Evolutionary conservation across 2,888 invertebrate genomes (phyloP), one percentile per base, ranked within the genome.

Genomic region (Portevinia maculata): DNA sequence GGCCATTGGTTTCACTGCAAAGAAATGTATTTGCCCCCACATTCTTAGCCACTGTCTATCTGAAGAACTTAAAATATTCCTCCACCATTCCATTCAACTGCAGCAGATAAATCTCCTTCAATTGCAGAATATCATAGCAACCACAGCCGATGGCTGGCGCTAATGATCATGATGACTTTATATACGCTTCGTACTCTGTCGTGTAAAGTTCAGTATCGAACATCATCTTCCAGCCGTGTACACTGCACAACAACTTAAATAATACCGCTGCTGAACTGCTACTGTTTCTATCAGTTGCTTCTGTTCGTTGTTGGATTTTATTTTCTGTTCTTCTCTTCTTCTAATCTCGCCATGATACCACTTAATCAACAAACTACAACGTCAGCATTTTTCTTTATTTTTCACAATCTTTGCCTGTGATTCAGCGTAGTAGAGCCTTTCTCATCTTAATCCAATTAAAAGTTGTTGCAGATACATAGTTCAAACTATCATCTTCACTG

Each of bases 101-200:
- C 34, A 13, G 46, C 37, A 62, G 74, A 74, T 79, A 74, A 79
- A 79, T 79, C 67, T 79, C 32, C 41, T 55, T 34, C 62, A 67
- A 48, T 73, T 71, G 46, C 8, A 57, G 65, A 74, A 79, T 69
- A 67, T 75, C 74, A 75, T 69, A 62, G 69, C 28, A 57, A 57
- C 52, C n/a, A 44, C 46, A 39, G 57, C 75, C 50, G 57, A 81
- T 62, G 64, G 57, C 69, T 65, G 81, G 81, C 81, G 81, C 81
- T 81, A 81, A 81, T 81, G 81, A 81, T 76, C 81, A 81, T 70
- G 76, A 76, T 81, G 76, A 65, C 76, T 81, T 75, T 70, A 81
- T 75, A 81, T n/a, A 78, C 64, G 41, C 52, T 46, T 13, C 37
- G 41, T 59, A 41, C 34, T 28, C 28, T 4, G 39, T 34, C 13